Conservation (phyloP, 1,140 invertebrate species). For the Drosophila watanabei region DNA sequence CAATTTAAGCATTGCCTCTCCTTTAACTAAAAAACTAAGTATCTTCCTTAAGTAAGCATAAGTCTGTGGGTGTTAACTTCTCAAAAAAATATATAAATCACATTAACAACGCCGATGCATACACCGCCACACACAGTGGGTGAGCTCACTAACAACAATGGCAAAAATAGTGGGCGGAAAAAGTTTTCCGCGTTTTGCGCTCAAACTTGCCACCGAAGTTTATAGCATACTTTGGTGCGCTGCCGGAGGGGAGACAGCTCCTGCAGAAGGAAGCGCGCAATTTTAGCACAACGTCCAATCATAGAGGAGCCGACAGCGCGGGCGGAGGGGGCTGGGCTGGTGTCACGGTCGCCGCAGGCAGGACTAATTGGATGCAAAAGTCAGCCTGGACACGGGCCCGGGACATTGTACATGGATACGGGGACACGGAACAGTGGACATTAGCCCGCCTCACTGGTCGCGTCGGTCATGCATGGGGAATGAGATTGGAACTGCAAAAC, state of each 20-base stretch:
- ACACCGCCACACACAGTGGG: neutral
- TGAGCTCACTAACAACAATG: constrained; percentile 18
- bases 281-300: constrained; percentile 63
- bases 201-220: constrained; percentile 52
- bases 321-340: neutral
- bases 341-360: constrained; percentile 23
- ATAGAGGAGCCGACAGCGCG: constrained; percentile 25
- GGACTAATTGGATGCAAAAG: constrained; percentile 71
- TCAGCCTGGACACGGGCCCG: constrained; percentile 29
- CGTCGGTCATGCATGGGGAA: constrained; percentile 49
- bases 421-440: constrained; percentile 50
- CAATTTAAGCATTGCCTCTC: neutral
- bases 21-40: neutral
- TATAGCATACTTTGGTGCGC: constrained; percentile 53
- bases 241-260: constrained; percentile 7
- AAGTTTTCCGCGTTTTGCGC: constrained; percentile 51
- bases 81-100: constrained; percentile 29
- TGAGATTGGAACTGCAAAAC: constrained; percentile 45
- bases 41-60: constrained; percentile 3
- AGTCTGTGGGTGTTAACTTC: constrained; percentile 28
- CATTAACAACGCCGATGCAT: constrained; percentile 12
- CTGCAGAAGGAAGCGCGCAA: constrained; percentile 53
- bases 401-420: constrained; percentile 30
- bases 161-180: constrained; percentile 31
- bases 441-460: constrained; percentile 54